Percentiles rank a stretch among this genome's conserved stretches.
phyloP scores from a whole-genome alignment of 2,113 vertebrate species.

The Xenopus borealis region DNA sequence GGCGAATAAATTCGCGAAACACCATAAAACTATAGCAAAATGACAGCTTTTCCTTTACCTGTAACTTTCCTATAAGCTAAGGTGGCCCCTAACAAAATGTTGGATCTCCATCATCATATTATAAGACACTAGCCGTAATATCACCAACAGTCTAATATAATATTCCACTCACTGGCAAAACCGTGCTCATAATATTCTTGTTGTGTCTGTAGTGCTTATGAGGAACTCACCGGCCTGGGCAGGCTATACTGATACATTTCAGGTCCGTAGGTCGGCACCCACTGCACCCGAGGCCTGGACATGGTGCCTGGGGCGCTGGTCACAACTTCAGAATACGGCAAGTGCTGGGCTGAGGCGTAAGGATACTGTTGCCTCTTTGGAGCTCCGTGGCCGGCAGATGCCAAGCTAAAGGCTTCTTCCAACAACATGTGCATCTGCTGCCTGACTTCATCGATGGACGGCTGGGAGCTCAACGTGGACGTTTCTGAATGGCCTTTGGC shows the following conservation, averaged over 20 bases:
- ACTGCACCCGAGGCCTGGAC: slow-evolving; percentile 79
- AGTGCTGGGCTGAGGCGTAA: slow-evolving; percentile 77
- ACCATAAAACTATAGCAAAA: too few relatives aligned
- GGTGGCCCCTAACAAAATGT: too few relatives aligned
- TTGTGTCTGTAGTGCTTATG: neutral
- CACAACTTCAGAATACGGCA: slow-evolving; percentile 88
- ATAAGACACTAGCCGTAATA: too few relatives aligned
- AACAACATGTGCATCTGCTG: slow-evolving; percentile 98
- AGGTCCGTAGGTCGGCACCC: slow-evolving; percentile 87
- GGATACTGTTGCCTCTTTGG: slow-evolving; percentile 77
- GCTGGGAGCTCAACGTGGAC: slow-evolving; percentile 96
- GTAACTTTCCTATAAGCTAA: too few relatives aligned
- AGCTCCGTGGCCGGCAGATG: slow-evolving; percentile 84
- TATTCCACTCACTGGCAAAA: too few relatives aligned
- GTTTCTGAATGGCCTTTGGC: slow-evolving; percentile 95
- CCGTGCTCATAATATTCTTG: too few relatives aligned
- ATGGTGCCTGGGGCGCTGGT: slow-evolving; percentile 93
- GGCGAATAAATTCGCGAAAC: too few relatives aligned
- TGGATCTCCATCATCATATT: too few relatives aligned
- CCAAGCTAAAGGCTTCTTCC: slow-evolving; percentile 96
- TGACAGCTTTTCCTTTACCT: too few relatives aligned
- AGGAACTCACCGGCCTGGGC: slow-evolving; percentile 82
- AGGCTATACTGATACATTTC: slow-evolving; percentile 95
- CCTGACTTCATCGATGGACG: slow-evolving; percentile 94
- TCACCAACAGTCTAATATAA: too few relatives aligned